Evolutionary conservation across 2,797 vertebrate genomes (phyloP).

Genomic region (Lagocephalus sceleratus): DNA sequence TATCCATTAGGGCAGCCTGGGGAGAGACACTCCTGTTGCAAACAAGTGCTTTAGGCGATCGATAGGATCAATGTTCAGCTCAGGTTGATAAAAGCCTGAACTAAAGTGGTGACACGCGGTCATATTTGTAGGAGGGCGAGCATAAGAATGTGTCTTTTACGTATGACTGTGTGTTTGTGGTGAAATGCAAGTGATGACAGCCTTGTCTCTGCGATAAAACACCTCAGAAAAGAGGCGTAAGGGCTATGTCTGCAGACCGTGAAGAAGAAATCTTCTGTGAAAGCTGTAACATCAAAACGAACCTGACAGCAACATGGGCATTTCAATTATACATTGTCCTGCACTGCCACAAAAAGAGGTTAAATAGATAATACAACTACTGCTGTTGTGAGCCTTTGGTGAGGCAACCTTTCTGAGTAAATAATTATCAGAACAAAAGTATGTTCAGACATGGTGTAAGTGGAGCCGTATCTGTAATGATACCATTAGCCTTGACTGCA

Average conservation of each 20-base stretch:
- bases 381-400: conserved; percentile 13
- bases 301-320: conserved; percentile 18
- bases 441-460: conserved; percentile 25
- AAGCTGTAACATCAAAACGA: conserved; percentile 16
- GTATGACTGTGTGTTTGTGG: conserved; percentile 14
- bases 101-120: conserved; percentile 50
- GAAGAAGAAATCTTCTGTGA: conserved; percentile 31
- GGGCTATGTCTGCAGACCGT: conserved; percentile 24
- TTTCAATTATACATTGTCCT: conserved; percentile 29
- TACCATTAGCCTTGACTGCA: conserved; percentile 47
- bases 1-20: conserved; percentile 41
- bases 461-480: conserved; percentile 32
- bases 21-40: conserved; percentile 34
- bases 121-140: conserved; percentile 22
- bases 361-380: conserved; percentile 20
- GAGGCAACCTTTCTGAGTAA: conserved; percentile 20
- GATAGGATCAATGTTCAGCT: conserved; percentile 63
- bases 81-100: conserved; percentile 64
- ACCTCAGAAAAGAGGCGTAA: conserved; percentile 46
- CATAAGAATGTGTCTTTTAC: conserved; percentile 2
- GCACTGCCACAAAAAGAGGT: conserved; percentile 12
- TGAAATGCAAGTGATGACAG: conserved; percentile 56
- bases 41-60: conserved; percentile 27
- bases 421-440: conserved; percentile 38
- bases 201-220: conserved; percentile 62